Base-by-base conservation (phyloP, 2,797 vertebrate species). In the Notoglanidium macrostoma region DNA sequence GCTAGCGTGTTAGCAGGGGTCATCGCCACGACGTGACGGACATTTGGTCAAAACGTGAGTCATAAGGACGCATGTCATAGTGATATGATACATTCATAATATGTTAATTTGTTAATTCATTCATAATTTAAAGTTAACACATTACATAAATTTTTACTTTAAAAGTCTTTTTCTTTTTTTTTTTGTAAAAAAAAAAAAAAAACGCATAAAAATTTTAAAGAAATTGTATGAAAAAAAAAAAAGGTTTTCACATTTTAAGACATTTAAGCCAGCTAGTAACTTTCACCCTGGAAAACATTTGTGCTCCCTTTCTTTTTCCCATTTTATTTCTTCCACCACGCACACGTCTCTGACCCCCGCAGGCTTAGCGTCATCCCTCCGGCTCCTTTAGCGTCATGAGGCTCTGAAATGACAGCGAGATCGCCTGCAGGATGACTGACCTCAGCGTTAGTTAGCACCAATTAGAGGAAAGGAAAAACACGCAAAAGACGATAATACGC, bases 371-470 rank as follows among this genome's bases (percentile, higher is more conserved):
- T 67, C 61, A 1, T 44, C 59, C 19, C 5, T 82, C 44, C 79
- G 0, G 3, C 26, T 83, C 59, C 51, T 73, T n/a, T 73, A 40
- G 67, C 23, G 7, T 59, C 68, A 61, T 1, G 23, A 44, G 68
- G 23, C 49, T 70, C 0, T 15, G 19, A 68, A 59, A 46, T 4
- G 26, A 35, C 12, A 44, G 26, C 8, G 46, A 40, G 67, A 59
- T 79, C 65, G 70, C 74, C 83, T 70, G 78, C 85, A 81, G 78
- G 72, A 78, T 63, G 86, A 84, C 82, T 70, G 86, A 84, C 82
- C 73, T 81, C 72, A 87, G 73, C 80, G 73, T 86, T 73, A 84
- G 85, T 90, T 91, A 92, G 91, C 90, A 92, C 91, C 91, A 90
- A 72, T 83, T 77, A 67, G 70, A 74, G 89, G 72, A 76, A 54